Evolutionary conservation across 2,888 invertebrate species (phyloP).

Genomic region (Gonocerus acuteangulatus): DNA sequence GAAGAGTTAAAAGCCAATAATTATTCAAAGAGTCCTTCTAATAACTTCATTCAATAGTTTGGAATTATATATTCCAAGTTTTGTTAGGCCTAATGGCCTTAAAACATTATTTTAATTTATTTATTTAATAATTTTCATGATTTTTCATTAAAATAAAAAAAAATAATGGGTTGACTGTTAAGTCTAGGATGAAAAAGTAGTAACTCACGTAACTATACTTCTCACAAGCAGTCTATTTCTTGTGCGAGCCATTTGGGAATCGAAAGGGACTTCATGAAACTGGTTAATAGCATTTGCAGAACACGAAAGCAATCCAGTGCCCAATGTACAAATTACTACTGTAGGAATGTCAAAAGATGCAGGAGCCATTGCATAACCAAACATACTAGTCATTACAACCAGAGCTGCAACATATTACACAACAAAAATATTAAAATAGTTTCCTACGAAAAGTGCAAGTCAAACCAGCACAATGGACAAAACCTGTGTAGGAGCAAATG

Average conservation of each 20-base stretch:
- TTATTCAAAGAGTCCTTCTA: too few species aligned
- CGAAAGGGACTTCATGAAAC: constrained; percentile 95
- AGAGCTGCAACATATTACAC: constrained; percentile 54
- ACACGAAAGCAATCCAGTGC: constrained; percentile 86
- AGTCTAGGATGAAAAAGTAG: background rate
- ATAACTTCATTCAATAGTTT: too few species aligned
- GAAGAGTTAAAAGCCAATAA: too few species aligned
- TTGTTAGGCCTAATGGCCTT: too few species aligned
- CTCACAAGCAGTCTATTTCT: constrained; percentile 90
- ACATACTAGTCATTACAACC: constrained; percentile 91
- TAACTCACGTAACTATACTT: constrained; percentile 68
- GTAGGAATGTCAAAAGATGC: constrained; percentile 70
- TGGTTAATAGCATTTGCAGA: constrained; percentile 96
- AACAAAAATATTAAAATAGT: background rate
- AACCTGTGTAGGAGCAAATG: too few species aligned
- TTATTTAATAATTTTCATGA: too few species aligned
- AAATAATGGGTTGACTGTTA: too few species aligned
- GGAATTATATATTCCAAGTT: too few species aligned
- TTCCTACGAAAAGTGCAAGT: too few species aligned
- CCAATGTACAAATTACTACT: constrained; percentile 65
- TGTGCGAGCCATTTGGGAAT: constrained; percentile 96
- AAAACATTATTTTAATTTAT: too few species aligned
- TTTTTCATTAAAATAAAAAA: too few species aligned
- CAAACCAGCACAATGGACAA: too few species aligned
- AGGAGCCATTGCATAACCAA: constrained; percentile 89